Conservation (phyloP, 2,888 invertebrate species). For the Nephrocerus scutellatus region DNA sequence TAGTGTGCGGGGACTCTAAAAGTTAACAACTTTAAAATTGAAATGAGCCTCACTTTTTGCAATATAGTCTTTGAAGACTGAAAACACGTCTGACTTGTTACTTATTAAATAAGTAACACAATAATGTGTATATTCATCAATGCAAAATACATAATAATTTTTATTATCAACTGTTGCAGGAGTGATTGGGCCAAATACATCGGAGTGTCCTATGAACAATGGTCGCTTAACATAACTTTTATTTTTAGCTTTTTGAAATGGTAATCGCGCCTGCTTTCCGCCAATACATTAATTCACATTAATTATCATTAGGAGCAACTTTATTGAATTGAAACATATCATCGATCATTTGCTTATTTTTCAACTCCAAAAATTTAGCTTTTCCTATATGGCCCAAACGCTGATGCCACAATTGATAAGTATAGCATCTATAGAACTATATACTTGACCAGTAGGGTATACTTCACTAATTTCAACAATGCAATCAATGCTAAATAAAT, state of each 20-base stretch:
- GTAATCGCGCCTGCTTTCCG: constrained; percentile 35
- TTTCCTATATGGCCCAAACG: constrained; percentile 15
- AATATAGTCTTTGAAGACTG: too few species aligned
- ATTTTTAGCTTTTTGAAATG: constrained; percentile 29
- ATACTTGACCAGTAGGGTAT: constrained; percentile 3
- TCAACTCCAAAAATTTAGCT: constrained; percentile 13
- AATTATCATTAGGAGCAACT: constrained; percentile 14
- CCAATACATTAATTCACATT: constrained; percentile 33
- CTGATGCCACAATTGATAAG: constrained; percentile 13
- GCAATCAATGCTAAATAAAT: constrained; percentile 11
- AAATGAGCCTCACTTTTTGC: too few species aligned
- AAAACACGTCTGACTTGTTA: too few species aligned
- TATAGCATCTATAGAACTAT: constrained; percentile 3
- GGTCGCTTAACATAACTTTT: constrained; percentile 27
- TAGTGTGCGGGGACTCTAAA: too few species aligned
- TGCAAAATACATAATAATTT: constrained; percentile 31
- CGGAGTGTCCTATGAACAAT: constrained; percentile 33
- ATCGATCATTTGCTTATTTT: constrained; percentile 7
- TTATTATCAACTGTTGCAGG: constrained; percentile 32
- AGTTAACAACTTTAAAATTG: constrained; percentile 28
- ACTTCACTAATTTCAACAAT: constrained; percentile 3
- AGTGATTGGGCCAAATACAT: constrained; percentile 35
- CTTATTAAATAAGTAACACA: too few species aligned
- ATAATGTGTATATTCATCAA: constrained; percentile 37
- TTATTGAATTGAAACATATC: constrained; percentile 10